These are phyloP conservation scores for Urechis unicinctus DNA, from an alignment of 2,888 invertebrate species.

Conservation along the genomic window DNA sequence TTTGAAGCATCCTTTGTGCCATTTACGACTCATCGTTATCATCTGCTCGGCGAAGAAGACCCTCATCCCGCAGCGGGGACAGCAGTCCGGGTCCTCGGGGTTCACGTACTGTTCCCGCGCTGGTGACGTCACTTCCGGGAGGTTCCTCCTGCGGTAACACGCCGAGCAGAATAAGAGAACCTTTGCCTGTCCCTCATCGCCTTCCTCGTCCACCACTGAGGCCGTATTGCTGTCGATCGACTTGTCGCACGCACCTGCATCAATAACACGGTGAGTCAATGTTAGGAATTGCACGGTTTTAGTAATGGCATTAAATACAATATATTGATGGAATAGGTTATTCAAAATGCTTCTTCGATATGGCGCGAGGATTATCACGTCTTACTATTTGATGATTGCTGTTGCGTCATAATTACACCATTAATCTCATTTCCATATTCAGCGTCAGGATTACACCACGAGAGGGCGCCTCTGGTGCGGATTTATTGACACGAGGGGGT, in stretches of 20 bases:
- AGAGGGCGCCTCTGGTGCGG: no score
- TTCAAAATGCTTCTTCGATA: no score
- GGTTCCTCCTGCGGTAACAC: not conserved
- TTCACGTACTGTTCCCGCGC: conserved; percentile 13
- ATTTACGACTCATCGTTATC: conserved; percentile 52
- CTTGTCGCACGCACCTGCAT: conserved; percentile 13
- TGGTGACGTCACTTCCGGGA: conserved; percentile 1
- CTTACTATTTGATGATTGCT: no score
- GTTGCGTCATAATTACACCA: no score
- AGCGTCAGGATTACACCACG: no score
- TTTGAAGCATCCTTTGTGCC: conserved; percentile 54
- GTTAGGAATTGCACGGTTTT: not conserved
- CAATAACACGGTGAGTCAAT: not conserved
- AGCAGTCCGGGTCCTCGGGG: conserved; percentile 65
- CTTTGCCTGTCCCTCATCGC: not conserved
- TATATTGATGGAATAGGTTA: not conserved
- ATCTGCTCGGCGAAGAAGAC: conserved; percentile 56
- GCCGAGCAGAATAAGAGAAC: conserved; percentile 10
- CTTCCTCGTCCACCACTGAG: conserved; percentile 10
- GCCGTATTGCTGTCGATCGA: conserved; percentile 15
- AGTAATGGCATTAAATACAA: conserved; percentile 1
- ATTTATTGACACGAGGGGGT: no score
- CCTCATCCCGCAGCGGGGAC: conserved; percentile 71
- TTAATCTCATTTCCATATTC: no score
- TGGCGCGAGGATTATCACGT: no score